Conservation (phyloP, 2,113 vertebrate species). For the Myotis brandtii region DNA sequence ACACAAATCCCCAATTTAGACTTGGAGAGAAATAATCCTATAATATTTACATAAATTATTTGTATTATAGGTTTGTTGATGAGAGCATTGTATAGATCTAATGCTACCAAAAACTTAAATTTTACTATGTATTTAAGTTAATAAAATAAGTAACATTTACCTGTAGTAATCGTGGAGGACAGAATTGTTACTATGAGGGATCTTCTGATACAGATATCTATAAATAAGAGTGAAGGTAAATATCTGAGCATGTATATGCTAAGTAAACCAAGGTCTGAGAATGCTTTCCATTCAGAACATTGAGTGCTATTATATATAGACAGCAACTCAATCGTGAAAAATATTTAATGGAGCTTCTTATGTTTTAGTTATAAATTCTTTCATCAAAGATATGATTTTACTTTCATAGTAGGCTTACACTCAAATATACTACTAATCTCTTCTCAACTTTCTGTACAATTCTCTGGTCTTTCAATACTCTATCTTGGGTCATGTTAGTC, state of each 20-base stretch:
- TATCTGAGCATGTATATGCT: neutral
- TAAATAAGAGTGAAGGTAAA: neutral
- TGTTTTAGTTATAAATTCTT: neutral
- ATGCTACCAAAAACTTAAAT: neutral
- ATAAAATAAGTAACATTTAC: neutral
- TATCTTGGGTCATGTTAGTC: neutral
- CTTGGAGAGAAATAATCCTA: neutral
- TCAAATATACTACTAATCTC: neutral
- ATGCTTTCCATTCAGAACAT: neutral
- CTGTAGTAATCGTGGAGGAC: neutral
- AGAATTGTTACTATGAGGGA: neutral
- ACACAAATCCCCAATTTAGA: slow-evolving; percentile 44
- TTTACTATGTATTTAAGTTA: neutral
- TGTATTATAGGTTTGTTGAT: neutral
- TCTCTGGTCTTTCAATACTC: neutral
- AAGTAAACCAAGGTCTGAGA: neutral
- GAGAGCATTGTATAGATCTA: neutral
- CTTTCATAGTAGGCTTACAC: neutral
- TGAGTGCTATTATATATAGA: neutral
- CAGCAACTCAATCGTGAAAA: neutral
- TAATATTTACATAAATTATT: neutral
- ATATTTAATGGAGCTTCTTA: neutral
- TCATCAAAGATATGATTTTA: neutral
- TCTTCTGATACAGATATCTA: neutral
- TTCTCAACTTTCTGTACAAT: neutral